Percentiles rank a stretch among this genome's conserved stretches.
Evolutionary conservation across 2,113 vertebrate genomes (phyloP).

Genomic region (Microcebus lehilahytsara): DNA sequence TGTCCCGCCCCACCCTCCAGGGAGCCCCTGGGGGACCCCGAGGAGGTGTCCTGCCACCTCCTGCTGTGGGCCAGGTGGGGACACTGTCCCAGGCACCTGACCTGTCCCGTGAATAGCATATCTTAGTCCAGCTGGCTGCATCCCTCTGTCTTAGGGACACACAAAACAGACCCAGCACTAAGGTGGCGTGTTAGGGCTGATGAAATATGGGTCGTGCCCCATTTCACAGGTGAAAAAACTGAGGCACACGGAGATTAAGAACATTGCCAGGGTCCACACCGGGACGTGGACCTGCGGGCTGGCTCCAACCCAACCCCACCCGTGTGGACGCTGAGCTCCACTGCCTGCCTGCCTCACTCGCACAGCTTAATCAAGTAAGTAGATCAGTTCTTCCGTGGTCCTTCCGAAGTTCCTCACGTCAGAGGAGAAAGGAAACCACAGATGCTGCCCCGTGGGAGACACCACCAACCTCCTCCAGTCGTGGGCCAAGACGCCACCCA

Average conservation of each 20-base stretch:
- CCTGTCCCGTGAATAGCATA: fast-evolving
- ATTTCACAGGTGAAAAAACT: background rate
- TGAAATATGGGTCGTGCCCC: fast-evolving
- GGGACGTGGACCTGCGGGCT: background rate
- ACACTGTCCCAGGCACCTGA: background rate
- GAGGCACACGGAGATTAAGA: background rate
- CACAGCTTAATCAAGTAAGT: fast-evolving
- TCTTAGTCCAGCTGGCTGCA: fast-evolving
- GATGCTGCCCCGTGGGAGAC: fast-evolving
- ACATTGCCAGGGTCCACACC: background rate
- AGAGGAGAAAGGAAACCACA: too few relatives aligned
- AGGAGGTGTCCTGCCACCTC: fast-evolving
- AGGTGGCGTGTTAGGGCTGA: fast-evolving
- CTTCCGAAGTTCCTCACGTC: background rate
- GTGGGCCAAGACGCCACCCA: too few relatives aligned
- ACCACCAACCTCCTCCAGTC: background rate
- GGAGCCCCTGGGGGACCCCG: fast-evolving
- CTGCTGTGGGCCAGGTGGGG: background rate
- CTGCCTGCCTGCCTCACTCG: fast-evolving
- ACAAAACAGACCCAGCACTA: background rate
- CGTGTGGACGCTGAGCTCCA: fast-evolving
- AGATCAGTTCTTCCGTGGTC: fast-evolving
- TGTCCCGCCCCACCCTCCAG: background rate
- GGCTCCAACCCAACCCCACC: fast-evolving
- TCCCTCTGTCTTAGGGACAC: background rate